Evolutionary conservation across 2,888 invertebrate species (phyloP).

Genomic region (Coleophora deauratella): DNA sequence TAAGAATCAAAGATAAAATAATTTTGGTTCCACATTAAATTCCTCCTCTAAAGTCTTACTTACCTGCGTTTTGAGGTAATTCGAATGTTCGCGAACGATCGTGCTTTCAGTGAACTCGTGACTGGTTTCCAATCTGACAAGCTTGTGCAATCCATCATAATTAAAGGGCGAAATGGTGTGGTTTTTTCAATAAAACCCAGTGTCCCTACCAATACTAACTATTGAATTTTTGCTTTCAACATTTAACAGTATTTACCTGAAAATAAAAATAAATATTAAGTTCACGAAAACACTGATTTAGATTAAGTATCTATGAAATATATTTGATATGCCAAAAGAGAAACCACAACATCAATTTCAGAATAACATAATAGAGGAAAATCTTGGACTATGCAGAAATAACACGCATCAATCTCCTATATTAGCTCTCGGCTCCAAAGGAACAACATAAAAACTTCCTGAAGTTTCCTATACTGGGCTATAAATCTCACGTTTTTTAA

Average conservation of each 20-base stretch:
- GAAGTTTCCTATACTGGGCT: slow-evolving; percentile 62
- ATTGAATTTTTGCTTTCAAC: no score
- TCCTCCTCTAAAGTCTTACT: neutral
- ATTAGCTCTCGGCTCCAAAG: slow-evolving; percentile 53
- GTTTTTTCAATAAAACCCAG: slow-evolving; percentile 5
- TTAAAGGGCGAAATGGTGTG: slow-evolving; percentile 13
- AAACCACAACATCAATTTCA: no score
- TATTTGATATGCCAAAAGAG: no score
- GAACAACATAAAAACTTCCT: slow-evolving; percentile 68
- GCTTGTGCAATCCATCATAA: slow-evolving; percentile 18
- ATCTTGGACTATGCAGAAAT: slow-evolving; percentile 25
- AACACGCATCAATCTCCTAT: slow-evolving; percentile 65
- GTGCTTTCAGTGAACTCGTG: slow-evolving; percentile 34
- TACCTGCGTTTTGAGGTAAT: neutral
- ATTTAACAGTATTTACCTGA: no score
- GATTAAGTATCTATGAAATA: no score
- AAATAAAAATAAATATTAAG: no score
- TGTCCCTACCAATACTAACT: no score
- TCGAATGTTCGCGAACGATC: slow-evolving; percentile 23
- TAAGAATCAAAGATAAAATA: no score
- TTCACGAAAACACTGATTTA: no score
- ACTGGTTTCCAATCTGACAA: slow-evolving; percentile 26
- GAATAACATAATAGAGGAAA: no score
- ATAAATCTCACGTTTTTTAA: slow-evolving; percentile 72
- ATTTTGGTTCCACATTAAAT: neutral